Base-by-base conservation (phyloP, 2,113 vertebrate genomes). In the Pseudopodoces humilis region DNA sequence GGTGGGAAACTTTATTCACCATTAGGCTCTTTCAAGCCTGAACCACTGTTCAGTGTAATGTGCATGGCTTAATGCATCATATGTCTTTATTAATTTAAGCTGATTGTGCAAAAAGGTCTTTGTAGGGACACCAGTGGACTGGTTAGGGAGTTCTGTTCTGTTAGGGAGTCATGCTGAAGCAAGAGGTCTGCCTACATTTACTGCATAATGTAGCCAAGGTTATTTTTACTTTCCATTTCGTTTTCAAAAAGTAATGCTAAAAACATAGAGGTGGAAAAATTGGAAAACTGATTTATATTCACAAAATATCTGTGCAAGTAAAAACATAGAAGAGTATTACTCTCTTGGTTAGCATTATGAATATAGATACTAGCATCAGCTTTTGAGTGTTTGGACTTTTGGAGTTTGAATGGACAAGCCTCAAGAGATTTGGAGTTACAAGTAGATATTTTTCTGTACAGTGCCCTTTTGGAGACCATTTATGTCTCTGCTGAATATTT, bases 21-120 rank as follows among this genome's bases (percentile, higher is more conserved):
- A 94, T 96, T 92, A 95, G 81, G 86, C 55, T 80, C 91, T 95
- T 91, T 92, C 70, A 85, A 94, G 77, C 77, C 85, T 81, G 85
- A 92, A 68, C 31, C 56, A 39, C 39, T 39, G 55, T 24, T 78
- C 64, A 84, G 72, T 90, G 79, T 67, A 84, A 88, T 84, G 88
- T 78, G 76, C 72, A 64, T 60, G 64, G 37, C 79, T 95, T 94
- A 86, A 90, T 93, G 92, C 90, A 92, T 95, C 83, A 25, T 83
- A 81, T 86, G 83, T 78, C 79, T 96, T 96, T 86, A 93, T 35
- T 96, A 94, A 96, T 97, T 94, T 94, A 93, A 90, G 72, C 60
- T 75, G 90, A 79, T 81, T 63, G 72, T 96, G 80, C 85, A 93
- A 88, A 95, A 90, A 90, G 72, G 86, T 79, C 88, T 86, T 90